Conservation (phyloP, 2,888 invertebrate species). For the Noctua pronuba region DNA sequence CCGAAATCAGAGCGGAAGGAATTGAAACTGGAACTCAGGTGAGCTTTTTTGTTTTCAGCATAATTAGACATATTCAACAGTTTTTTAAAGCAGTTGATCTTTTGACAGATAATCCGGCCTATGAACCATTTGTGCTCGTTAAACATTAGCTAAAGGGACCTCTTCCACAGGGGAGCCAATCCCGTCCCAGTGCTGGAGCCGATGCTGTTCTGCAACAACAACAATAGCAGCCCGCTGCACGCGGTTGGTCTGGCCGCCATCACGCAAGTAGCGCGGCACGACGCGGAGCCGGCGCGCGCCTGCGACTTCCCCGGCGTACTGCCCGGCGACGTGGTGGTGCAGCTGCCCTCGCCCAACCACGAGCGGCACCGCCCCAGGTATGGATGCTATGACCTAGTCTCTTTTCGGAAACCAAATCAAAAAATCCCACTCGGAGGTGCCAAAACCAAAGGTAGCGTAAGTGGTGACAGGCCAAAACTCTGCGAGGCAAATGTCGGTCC, state of each 20-base stretch:
- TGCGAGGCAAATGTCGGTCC: not conserved
- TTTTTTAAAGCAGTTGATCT: not conserved
- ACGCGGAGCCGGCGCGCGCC: conserved; percentile 76
- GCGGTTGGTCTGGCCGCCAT: conserved; percentile 95
- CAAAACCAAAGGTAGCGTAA: no score
- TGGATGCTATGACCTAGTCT: not conserved
- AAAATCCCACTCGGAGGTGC: not conserved
- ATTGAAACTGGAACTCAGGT: conserved; percentile 91
- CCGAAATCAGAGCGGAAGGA: conserved; percentile 91
- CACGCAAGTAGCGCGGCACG: conserved; percentile 93
- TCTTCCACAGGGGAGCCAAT: conserved; percentile 76
- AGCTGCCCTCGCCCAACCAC: conserved; percentile 85
- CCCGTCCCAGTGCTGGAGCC: conserved; percentile 81
- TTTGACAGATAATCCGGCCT: not conserved
- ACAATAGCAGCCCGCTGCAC: conserved; percentile 91
- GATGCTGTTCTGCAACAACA: conserved; percentile 87
- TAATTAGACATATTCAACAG: not conserved
- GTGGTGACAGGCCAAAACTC: not conserved
- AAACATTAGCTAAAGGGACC: not conserved
- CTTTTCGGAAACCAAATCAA: not conserved
- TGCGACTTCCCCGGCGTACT: conserved; percentile 88
- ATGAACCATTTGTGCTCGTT: not conserved
- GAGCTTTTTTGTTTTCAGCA: conserved; percentile 17
- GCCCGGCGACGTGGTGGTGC: conserved; percentile 88
- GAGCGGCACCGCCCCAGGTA: conserved; percentile 76